phyloP scores from a whole-genome alignment of 2,888 invertebrate species.

The Drosophila engyochracea region DNA sequence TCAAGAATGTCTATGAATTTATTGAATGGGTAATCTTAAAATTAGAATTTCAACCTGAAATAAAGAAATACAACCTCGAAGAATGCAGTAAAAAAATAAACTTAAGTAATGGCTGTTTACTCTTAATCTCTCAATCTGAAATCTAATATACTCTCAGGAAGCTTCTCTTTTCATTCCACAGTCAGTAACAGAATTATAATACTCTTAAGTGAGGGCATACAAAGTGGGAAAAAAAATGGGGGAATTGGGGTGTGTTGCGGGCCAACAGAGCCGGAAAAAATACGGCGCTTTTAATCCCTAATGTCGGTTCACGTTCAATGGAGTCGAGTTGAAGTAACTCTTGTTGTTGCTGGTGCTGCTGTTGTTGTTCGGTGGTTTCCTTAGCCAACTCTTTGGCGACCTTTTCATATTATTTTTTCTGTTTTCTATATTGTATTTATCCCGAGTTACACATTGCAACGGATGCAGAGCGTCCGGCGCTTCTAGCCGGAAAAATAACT shows the following conservation, averaged over 20 bases:
- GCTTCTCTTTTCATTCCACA: background rate
- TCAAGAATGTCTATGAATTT: background rate
- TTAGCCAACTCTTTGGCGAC: slow-evolving; percentile 61
- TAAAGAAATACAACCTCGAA: background rate
- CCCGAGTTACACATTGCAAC: slow-evolving; percentile 48
- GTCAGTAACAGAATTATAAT: background rate
- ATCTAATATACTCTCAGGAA: background rate
- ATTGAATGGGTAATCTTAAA: background rate
- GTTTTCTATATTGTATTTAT: slow-evolving; percentile 20
- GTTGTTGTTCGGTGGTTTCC: slow-evolving; percentile 45
- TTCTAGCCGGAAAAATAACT: slow-evolving; percentile 71
- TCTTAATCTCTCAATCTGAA: background rate
- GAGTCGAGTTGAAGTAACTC: slow-evolving; percentile 52
- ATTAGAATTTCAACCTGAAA: background rate
- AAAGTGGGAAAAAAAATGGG: rapidly evolving
- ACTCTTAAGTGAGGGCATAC: background rate
- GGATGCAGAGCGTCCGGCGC: slow-evolving; percentile 63
- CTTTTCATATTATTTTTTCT: slow-evolving; percentile 54
- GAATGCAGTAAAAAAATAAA: background rate
- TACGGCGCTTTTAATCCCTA: slow-evolving; percentile 73
- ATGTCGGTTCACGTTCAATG: slow-evolving; percentile 79
- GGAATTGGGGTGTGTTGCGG: background rate
- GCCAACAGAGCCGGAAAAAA: slow-evolving; percentile 51
- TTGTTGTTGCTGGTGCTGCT: background rate
- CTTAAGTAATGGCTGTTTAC: background rate